Percentiles rank a stretch among this genome's conserved stretches.
Evolutionary conservation across 2,797 vertebrate species (phyloP).

Genomic region (Carduelis carduelis): DNA sequence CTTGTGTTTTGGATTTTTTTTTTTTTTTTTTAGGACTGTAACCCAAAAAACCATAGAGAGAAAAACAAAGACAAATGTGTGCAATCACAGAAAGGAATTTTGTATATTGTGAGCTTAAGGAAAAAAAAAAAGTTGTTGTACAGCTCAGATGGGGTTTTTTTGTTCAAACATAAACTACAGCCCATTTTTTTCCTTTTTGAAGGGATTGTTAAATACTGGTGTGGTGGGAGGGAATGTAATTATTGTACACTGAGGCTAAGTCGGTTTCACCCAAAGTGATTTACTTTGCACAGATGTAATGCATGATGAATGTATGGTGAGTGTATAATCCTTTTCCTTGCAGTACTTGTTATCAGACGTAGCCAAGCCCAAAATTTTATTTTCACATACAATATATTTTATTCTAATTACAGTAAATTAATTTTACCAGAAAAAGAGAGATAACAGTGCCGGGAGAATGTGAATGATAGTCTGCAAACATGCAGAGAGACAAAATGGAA

Average conservation of each 20-base stretch:
- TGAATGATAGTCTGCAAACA: conserved; percentile 38
- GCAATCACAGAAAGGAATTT: neutral
- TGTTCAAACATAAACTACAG: neutral
- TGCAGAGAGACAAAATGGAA: conserved; percentile 18
- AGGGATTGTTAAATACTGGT: neutral
- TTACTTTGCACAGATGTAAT: neutral
- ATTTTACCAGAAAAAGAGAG: conserved; percentile 6
- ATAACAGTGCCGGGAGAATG: neutral
- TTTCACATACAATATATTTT: conserved; percentile 24
- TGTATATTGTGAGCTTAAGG: neutral
- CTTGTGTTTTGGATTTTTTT: neutral
- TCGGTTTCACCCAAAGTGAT: neutral
- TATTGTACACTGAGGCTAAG: neutral
- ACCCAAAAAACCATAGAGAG: neutral
- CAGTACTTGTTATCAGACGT: neutral
- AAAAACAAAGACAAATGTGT: neutral
- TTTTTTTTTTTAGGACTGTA: neutral
- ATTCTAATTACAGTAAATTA: conserved; percentile 36
- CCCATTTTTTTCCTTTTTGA: neutral
- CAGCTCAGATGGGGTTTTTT: neutral
- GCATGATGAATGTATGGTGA: neutral
- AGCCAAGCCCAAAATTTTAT: neutral
- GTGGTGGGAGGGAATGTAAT: neutral
- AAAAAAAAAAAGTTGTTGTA: neutral
- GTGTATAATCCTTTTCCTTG: neutral